Conservation (phyloP, 2,888 invertebrate species). For the Cosmorhoe ocellata region DNA sequence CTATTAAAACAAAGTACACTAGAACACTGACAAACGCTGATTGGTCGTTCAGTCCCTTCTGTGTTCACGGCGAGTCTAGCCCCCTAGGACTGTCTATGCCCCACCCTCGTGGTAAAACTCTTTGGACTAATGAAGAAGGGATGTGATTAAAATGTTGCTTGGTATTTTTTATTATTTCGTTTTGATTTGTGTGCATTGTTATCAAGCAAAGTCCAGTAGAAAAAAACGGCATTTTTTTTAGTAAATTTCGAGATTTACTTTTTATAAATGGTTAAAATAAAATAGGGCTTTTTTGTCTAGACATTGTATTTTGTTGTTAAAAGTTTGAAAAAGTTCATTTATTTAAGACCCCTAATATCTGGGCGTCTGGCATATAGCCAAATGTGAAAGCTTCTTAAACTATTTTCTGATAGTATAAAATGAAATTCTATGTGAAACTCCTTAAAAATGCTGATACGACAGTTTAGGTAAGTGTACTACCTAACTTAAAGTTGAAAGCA, state of each 20-base stretch:
- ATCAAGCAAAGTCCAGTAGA: too few species aligned
- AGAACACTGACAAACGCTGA: constrained; percentile 57
- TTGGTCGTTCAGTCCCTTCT: constrained; percentile 59
- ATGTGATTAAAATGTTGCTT: not conserved
- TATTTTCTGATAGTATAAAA: not conserved
- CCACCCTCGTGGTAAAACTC: constrained; percentile 14
- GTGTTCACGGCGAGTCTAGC: constrained; percentile 10
- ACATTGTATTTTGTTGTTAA: not conserved
- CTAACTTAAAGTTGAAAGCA: too few species aligned
- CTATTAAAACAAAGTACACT: constrained; percentile 73
- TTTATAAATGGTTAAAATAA: not conserved
- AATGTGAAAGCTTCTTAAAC: constrained; percentile 12
- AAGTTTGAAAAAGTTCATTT: constrained; percentile 8
- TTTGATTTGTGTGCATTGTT: too few species aligned
- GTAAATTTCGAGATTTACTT: too few species aligned
- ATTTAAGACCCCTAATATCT: not conserved
- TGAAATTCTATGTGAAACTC: not conserved
- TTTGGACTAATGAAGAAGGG: constrained; percentile 14
- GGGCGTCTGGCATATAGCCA: constrained; percentile 17
- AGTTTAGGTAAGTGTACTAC: too few species aligned
- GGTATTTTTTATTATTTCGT: too few species aligned
- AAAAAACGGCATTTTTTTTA: too few species aligned
- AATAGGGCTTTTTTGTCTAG: not conserved
- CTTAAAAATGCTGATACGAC: not conserved
- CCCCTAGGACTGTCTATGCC: constrained; percentile 5